These are phyloP conservation scores for Caenorhabditis brenneri DNA, from an alignment of 1,140 invertebrate species.

Conservation along the genomic window DNA sequence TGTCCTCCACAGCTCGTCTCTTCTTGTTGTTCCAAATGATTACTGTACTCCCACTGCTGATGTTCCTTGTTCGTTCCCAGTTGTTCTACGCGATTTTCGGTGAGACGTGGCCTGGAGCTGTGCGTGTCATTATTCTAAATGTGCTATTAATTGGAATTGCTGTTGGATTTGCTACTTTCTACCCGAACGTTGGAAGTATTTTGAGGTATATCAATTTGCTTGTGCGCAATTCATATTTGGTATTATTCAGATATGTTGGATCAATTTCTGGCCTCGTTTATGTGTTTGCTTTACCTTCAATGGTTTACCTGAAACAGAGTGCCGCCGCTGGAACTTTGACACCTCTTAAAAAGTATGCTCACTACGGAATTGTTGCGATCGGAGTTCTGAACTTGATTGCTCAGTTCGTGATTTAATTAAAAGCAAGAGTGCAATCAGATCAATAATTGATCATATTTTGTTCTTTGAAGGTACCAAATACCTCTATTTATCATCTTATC, in stretches of 20 bases:
- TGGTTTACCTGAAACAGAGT: conserved; percentile 79
- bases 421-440: background rate
- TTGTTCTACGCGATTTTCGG: conserved; percentile 74
- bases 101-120: conserved; percentile 67
- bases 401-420: conserved; percentile 71
- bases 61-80: conserved; percentile 83
- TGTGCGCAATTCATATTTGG: conserved; percentile 78
- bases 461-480: background rate
- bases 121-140: conserved; percentile 72
- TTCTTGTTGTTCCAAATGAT: conserved; percentile 86
- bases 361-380: conserved; percentile 71
- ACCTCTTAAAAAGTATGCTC: conserved; percentile 64
- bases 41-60: conserved; percentile 85
- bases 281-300: conserved; percentile 82
- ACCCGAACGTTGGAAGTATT: conserved; percentile 85
- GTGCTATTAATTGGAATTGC: conserved; percentile 76
- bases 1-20: conserved; percentile 82
- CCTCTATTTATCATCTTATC: conserved; percentile 3
- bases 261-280: conserved; percentile 85
- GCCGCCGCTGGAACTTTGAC: conserved; percentile 76
- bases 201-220: conserved; percentile 82
- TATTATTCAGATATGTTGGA: conserved; percentile 80
- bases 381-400: conserved; percentile 73
- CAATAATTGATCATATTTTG: conserved; percentile 35
- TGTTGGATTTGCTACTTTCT: conserved; percentile 82